Conservation (phyloP, 1,140 invertebrate species). For the Diachasmimorpha longicaudata region DNA sequence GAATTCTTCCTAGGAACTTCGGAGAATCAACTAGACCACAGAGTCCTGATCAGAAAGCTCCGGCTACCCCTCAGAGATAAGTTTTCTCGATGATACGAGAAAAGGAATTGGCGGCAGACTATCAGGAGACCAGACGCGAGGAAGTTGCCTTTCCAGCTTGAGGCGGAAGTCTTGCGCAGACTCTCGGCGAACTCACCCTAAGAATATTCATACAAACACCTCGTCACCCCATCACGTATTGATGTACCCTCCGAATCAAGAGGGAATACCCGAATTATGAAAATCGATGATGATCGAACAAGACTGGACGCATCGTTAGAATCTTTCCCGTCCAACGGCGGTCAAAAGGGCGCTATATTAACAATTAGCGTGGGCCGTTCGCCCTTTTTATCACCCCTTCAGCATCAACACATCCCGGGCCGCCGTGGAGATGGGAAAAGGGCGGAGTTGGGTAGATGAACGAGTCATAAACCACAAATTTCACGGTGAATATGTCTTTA, state of each 20-base stretch:
- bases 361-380: no score
- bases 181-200: slow-evolving; percentile 14
- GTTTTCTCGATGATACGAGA: slow-evolving; percentile 29
- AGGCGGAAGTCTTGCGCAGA: slow-evolving; percentile 36
- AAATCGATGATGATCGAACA: no score
- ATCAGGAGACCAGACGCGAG: slow-evolving; percentile 43
- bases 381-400: background rate
- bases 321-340: no score
- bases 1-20: no score
- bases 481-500: background rate
- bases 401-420: background rate
- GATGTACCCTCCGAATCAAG: background rate
- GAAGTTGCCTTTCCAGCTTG: slow-evolving; percentile 33
- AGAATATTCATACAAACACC: background rate
- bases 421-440: background rate
- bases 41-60: background rate
- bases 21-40: background rate
- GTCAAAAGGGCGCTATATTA: no score
- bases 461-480: slow-evolving; percentile 7
- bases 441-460: background rate
- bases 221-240: background rate
- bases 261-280: background rate
- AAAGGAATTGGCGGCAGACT: slow-evolving; percentile 53
- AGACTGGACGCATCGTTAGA: no score
- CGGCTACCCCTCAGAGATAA: background rate